phyloP scores from a whole-genome alignment of 2,113 vertebrate genomes.

The Australoheros scitulus region DNA sequence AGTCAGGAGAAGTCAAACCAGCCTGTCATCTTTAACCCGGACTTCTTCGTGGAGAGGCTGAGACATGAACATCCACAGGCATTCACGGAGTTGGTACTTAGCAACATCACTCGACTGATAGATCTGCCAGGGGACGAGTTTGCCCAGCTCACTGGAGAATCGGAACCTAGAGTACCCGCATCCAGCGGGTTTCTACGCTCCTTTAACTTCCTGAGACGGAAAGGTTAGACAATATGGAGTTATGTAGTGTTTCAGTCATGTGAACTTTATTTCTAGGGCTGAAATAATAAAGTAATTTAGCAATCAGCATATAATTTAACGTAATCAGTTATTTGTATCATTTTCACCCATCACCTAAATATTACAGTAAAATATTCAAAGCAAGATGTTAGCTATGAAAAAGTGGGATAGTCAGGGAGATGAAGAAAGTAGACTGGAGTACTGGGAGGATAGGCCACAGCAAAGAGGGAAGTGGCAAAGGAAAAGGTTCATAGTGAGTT shows the following conservation, averaged over 20 bases:
- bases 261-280: background rate
- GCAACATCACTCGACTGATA: constrained; percentile 93
- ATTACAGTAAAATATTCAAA: too few species aligned
- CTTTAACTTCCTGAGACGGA: constrained; percentile 91
- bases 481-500: too few species aligned
- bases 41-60: constrained; percentile 97
- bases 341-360: too few species aligned
- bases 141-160: constrained; percentile 91
- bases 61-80: constrained; percentile 89
- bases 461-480: too few species aligned
- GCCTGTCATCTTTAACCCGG: constrained; percentile 94
- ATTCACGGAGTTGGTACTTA: constrained; percentile 91
- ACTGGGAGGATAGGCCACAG: too few species aligned
- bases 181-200: constrained; percentile 87
- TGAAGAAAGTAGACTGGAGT: too few species aligned
- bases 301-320: background rate
- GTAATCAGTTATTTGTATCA: too few species aligned
- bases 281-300: background rate
- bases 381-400: too few species aligned
- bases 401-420: too few species aligned
- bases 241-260: background rate
- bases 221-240: constrained; percentile 79
- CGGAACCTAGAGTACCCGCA: constrained; percentile 85
- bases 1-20: constrained; percentile 84
- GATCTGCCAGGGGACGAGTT: constrained; percentile 93